Conservation (phyloP, 2,797 vertebrate species). For the Morus bassanus region DNA sequence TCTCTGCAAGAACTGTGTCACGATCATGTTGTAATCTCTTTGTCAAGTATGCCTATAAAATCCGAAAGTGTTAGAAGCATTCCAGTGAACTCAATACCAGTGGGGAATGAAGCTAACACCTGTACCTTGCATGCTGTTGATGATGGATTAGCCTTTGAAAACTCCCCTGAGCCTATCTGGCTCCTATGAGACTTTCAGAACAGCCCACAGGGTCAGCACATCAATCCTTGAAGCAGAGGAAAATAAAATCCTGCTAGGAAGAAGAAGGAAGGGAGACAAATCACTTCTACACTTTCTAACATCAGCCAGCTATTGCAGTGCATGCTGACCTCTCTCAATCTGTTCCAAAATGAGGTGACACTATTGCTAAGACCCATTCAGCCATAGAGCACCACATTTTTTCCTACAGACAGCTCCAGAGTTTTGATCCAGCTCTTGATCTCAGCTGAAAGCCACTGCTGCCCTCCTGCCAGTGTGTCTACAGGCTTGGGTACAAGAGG, state of each 20-base stretch:
- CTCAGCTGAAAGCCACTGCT: not conserved
- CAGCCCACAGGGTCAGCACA: not conserved
- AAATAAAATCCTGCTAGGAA: not conserved
- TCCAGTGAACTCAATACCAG: conserved; percentile 28
- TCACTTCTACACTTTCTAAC: not conserved
- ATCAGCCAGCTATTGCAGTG: not conserved
- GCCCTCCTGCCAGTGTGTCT: not conserved
- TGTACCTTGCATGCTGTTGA: not conserved
- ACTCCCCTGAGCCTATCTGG: not conserved
- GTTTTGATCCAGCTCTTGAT: not conserved
- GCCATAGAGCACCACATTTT: not conserved
- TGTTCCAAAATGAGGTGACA: not conserved
- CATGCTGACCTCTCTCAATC: not conserved
- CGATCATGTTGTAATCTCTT: conserved; percentile 17
- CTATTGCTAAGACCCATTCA: not conserved
- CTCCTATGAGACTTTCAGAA: not conserved
- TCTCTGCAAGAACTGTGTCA: conserved; percentile 22
- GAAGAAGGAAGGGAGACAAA: not conserved
- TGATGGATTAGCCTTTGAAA: not conserved
- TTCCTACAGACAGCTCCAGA: not conserved
- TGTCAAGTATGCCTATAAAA: conserved; percentile 22
- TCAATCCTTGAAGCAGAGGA: not conserved
- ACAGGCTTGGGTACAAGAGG: not conserved
- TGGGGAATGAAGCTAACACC: conserved; percentile 7
- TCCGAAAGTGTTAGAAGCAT: conserved; percentile 5